Evolutionary conservation across 2,797 vertebrate species (phyloP), one percentile per base, ranked within the genome.

Genomic region (Clarias laeviceps): DNA sequence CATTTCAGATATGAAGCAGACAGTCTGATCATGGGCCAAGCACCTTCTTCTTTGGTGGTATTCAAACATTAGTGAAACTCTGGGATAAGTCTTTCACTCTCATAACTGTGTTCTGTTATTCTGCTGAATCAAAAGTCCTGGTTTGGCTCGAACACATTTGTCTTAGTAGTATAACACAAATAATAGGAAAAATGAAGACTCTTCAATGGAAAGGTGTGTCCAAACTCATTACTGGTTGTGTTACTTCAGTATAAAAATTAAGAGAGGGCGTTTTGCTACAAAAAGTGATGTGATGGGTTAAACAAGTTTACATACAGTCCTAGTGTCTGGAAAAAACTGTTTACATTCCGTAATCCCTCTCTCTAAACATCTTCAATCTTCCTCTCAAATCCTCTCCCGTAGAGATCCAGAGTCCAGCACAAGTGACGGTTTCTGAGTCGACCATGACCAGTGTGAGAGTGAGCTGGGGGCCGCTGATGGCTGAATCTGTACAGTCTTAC

Each of bases 401-500:
- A 91, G 87, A 96, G 94, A 95, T 96, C 82, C 89, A 95, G 85
- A 96, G 95, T 83, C 97, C 97, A 0, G 90, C 92, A 3, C 91
- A 92, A 62, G 93, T 99, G 14, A 89, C 94, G 0, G 92, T 99
- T 88, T 97, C 98, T 0, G 96, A 99, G 12, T 93, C 94, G 0
- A 92, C 92, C 0, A 87, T 92, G 0, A 94, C 79, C 93, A 97
- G 97, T 73, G 93, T 98, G 69, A 95, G 94, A 0, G 95, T 99
- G 70, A 98, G 96, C 66, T 99, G 98, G 98, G 95, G 95, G 76
- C 98, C 97, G 0, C 90, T 92, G 0, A 95, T 93, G 1, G 95
- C 94, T 0, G 94, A 92, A 15, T 90, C 86, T 0, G 94, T 97
- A 87, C 79, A 88, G 0, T 81, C 92, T 85, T 99, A 97, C 82